Evolutionary conservation across 2,797 vertebrate genomes (phyloP), one percentile per base, ranked within the genome.

Genomic region (Coregonus ussuriensis): DNA sequence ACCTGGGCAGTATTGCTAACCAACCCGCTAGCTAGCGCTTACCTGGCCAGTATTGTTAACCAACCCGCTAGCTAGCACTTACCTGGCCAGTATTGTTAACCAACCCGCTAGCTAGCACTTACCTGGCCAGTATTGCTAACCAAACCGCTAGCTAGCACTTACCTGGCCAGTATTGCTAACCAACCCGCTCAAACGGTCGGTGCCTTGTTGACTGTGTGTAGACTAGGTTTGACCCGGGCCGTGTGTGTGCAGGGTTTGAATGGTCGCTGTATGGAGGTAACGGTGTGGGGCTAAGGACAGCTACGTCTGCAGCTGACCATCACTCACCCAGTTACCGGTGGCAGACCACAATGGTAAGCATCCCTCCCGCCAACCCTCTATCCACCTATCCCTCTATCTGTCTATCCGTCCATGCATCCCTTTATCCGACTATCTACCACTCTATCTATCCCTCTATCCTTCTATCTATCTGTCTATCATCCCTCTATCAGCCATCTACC

Each of bases 291-390:
- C 90, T 93, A 89, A 94, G 90, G 92, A 92, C 92, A 93, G 90
- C 90, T 89, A 89, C 91, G 78, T 91, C 92, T 92, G 88, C 93
- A 90, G 92, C 56, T 21, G 18, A 59, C n/a, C n/a, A n/a, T 93
- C 93, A 86, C 92, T 88, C 83, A 86, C 85, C 90, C 87, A 78
- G 87, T 87, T 90, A 90, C 92, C 92, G 93, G 91, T 92, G 92
- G 91, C 91, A 89, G 90, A 93, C 88, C 92, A 95, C 91, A 91
- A 95, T 95, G 95, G 95, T 95, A 80, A 90, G 77, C 74, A 41
- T 37, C 1, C 35, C 62, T 68, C 51, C 16, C 9, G 7, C 18
- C 18, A 35, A 9, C 1, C 77, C 53, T 5, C 53, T 56, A 4
- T 56, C 53, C 53, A 15, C 0, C 53, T 0, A 4, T 1, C 53